Conservation (phyloP, 2,888 invertebrate genomes). For the Digitonthophagus gazella region DNA sequence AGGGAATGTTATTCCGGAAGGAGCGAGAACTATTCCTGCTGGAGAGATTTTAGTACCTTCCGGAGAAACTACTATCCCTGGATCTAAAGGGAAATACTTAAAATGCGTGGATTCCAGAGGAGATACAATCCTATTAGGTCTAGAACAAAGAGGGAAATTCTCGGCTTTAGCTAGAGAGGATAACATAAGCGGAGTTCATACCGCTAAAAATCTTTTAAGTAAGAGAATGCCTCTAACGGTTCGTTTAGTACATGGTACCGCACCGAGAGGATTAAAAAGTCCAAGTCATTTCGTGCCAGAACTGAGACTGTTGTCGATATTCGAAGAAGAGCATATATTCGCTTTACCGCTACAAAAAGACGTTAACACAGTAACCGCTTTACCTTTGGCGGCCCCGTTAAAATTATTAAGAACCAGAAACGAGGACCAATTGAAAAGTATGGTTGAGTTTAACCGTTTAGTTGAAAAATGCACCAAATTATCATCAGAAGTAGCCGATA, state of each 20-base stretch:
- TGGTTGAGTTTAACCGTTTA: conserved; percentile 65
- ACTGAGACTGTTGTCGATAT: conserved; percentile 76
- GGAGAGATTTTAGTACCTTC: conserved; percentile 82
- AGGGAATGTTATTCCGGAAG: conserved; percentile 64
- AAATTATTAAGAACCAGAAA: conserved; percentile 81
- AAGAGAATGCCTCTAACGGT: conserved; percentile 92
- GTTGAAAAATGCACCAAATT: conserved; percentile 75
- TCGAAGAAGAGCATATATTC: conserved; percentile 84
- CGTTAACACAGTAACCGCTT: conserved; percentile 72
- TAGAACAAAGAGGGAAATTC: conserved; percentile 88
- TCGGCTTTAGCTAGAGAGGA: conserved; percentile 90
- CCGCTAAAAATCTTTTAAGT: conserved; percentile 80
- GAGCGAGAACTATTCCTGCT: conserved; percentile 72
- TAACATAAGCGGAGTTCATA: conserved; percentile 93
- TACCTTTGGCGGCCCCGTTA: conserved; percentile 82
- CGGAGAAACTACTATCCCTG: conserved; percentile 66
- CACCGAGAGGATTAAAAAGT: conserved; percentile 80
- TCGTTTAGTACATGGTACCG: conserved; percentile 85
- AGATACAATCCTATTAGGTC: conserved; percentile 75
- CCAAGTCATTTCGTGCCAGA: conserved; percentile 82
- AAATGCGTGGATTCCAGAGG: conserved; percentile 85
- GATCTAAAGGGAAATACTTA: conserved; percentile 74
- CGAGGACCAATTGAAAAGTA: conserved; percentile 73
- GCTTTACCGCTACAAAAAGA: conserved; percentile 81
- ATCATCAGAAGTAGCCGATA: conserved; percentile 73